phyloP scores from a whole-genome alignment of 2,113 vertebrate genomes.

The Panthera tigris region DNA sequence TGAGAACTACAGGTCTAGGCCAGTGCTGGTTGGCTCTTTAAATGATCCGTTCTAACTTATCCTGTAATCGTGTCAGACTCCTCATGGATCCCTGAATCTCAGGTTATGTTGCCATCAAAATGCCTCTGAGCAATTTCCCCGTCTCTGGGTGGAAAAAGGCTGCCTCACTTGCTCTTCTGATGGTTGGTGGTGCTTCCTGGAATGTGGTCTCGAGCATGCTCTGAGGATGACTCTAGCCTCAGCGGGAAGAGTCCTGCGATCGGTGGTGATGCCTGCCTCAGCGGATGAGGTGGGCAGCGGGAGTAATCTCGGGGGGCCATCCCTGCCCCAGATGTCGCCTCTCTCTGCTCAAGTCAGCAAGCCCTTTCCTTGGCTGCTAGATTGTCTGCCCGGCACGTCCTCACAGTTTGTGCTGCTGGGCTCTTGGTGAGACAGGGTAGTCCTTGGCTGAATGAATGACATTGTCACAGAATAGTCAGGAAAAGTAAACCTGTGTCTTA shows the following conservation, averaged over 20 bases:
- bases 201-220: rapidly evolving
- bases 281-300: rapidly evolving
- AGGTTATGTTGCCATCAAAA: neutral
- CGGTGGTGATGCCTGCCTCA: neutral
- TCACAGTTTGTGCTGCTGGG: neutral
- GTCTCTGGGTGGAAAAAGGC: neutral
- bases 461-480: neutral
- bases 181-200: neutral
- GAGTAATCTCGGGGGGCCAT: neutral
- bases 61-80: neutral
- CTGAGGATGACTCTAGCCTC: neutral
- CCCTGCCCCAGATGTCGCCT: rapidly evolving
- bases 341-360: neutral
- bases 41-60: neutral
- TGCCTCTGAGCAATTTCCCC: neutral
- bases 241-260: neutral
- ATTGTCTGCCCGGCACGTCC: neutral
- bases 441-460: neutral
- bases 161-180: neutral
- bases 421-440: neutral
- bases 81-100: neutral
- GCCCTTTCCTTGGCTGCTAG: neutral
- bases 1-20: neutral
- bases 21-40: neutral
- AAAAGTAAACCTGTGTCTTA: neutral